Percentiles rank a stretch among this genome's conserved stretches.
Evolutionary conservation across 2,888 invertebrate genomes (phyloP).

Genomic region (Agonum fuliginosum): DNA sequence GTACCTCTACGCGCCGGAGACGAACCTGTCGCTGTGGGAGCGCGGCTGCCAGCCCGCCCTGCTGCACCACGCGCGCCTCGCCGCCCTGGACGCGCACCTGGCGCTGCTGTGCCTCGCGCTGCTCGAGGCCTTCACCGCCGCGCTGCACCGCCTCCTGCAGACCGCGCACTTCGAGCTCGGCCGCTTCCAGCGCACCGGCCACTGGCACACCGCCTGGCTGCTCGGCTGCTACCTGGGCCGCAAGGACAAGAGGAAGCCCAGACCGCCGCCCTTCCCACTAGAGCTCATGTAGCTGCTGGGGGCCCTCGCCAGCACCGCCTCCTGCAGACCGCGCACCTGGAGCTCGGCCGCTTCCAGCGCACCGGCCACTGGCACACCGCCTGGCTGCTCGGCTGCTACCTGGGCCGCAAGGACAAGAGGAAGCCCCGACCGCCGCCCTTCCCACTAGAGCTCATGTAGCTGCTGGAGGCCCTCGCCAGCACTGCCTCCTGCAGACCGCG

Average conservation of each 20-base stretch:
- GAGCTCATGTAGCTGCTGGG: neutral
- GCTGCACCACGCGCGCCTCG: conserved; percentile 65
- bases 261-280: conserved; percentile 64
- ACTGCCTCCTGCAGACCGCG: conserved; percentile 70
- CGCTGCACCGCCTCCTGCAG: conserved; percentile 68
- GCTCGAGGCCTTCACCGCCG: neutral
- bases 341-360: conserved; percentile 66
- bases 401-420: conserved; percentile 63
- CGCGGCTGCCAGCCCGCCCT: conserved; percentile 69
- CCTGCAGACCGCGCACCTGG: conserved; percentile 70
- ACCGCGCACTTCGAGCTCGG: conserved; percentile 68
- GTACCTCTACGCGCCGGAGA: conserved; percentile 75
- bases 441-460: conserved; percentile 53
- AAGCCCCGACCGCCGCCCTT: conserved; percentile 63
- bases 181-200: conserved; percentile 66
- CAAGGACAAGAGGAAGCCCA: conserved; percentile 60
- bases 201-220: conserved; percentile 69
- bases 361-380: conserved; percentile 67
- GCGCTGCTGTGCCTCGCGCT: conserved; percentile 28
- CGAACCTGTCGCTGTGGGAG: conserved; percentile 70
- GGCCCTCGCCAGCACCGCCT: conserved; percentile 64
- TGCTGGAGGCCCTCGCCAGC: neutral
- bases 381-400: conserved; percentile 69
- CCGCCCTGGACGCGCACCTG: conserved; percentile 66
- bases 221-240: conserved; percentile 67